These are phyloP conservation scores for Stomatorhinus walkeri DNA, from an alignment of 2,797 vertebrate species.

Conservation along the genomic window DNA sequence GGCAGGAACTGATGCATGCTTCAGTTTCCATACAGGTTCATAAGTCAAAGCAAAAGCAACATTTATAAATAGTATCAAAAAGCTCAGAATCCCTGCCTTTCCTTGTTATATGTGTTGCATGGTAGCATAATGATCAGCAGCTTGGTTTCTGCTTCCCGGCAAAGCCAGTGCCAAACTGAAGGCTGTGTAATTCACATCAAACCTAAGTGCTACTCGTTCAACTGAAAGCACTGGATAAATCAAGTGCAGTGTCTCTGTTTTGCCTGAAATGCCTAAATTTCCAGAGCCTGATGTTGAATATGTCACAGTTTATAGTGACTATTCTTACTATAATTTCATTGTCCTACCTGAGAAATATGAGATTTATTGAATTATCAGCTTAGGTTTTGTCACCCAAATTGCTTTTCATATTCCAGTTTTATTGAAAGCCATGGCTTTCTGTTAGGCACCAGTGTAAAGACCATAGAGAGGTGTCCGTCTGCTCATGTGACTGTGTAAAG, in stretches of 20 bases:
- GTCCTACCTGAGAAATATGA: not conserved
- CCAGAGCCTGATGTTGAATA: not conserved
- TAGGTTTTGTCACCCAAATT: not conserved
- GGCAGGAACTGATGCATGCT: not conserved
- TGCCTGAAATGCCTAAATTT: not conserved
- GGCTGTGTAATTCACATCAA: not conserved
- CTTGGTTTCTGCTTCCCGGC: not conserved
- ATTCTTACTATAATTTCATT: not conserved
- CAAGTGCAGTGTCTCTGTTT: not conserved
- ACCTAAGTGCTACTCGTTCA: not conserved
- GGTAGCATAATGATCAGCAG: not conserved
- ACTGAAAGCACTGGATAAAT: not conserved
- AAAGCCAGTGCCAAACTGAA: not conserved
- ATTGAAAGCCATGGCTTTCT: not conserved
- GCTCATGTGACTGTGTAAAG: not conserved
- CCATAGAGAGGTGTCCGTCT: not conserved
- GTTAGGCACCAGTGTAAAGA: not conserved
- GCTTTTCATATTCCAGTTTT: not conserved
- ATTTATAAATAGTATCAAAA: not conserved
- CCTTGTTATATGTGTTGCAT: not conserved
- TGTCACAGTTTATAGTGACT: not conserved
- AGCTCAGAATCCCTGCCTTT: not conserved
- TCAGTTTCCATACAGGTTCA: not conserved
- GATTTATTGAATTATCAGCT: not conserved
- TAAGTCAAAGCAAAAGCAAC: not conserved